phyloP scores from a whole-genome alignment of 1,140 invertebrate genomes.

The Drosophila serrata region DNA sequence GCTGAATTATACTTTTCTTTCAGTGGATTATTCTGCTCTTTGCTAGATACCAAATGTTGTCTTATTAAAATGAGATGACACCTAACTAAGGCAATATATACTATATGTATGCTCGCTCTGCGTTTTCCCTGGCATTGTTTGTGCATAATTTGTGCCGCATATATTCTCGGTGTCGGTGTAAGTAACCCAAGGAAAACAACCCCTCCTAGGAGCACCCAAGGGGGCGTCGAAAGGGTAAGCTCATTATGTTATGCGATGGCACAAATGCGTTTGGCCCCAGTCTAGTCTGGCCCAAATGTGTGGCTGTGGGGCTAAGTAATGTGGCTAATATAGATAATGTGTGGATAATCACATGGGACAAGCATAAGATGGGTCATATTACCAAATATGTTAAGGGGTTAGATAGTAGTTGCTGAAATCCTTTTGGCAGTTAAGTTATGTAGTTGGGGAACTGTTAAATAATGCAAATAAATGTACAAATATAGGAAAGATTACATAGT shows the following conservation, averaged over 20 bases:
- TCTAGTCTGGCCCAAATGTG: constrained; percentile 7
- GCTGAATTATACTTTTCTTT: not conserved
- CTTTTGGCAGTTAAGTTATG: not conserved
- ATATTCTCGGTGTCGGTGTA: constrained; percentile 20
- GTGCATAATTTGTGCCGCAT: constrained; percentile 40
- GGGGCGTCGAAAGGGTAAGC: constrained; percentile 24
- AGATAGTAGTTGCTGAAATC: not conserved
- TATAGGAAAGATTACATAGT: not conserved
- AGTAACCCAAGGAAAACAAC: constrained; percentile 14
- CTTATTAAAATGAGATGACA: constrained; percentile 56
- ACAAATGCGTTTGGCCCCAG: constrained; percentile 35
- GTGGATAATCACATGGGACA: constrained; percentile 36
- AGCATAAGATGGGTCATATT: constrained; percentile 9
- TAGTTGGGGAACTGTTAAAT: not conserved
- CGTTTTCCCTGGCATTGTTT: constrained; percentile 31
- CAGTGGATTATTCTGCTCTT: not conserved
- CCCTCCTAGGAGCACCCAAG: not conserved
- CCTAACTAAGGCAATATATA: constrained; percentile 29
- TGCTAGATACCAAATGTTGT: constrained; percentile 30
- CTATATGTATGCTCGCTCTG: not conserved
- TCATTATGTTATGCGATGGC: constrained; percentile 44
- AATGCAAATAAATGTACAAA: not conserved
- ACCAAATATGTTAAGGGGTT: not conserved
- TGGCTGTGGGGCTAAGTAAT: constrained; percentile 37
- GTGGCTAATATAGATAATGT: constrained; percentile 48